Evolutionary conservation across 2,888 invertebrate genomes (phyloP).

Genomic region (Dynastes grantii): DNA sequence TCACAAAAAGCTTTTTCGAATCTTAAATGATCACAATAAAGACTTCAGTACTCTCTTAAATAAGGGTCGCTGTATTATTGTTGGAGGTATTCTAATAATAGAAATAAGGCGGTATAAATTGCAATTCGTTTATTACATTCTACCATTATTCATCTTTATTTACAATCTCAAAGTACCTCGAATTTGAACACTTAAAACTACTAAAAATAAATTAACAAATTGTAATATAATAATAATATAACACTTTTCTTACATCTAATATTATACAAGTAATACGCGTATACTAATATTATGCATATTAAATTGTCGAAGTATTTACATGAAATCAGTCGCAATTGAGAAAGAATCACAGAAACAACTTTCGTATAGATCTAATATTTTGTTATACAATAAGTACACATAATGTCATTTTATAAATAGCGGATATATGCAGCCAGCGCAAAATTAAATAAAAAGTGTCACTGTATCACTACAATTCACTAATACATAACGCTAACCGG

Average conservation of each 20-base stretch:
- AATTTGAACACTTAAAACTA: conserved; percentile 16
- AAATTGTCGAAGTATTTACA: conserved; percentile 51
- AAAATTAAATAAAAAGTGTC: conserved; percentile 39
- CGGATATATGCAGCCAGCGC: conserved; percentile 21
- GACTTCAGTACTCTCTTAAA: conserved; percentile 24
- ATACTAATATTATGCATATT: conserved; percentile 20
- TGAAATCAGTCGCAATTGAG: conserved; percentile 54
- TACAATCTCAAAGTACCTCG: conserved; percentile 21
- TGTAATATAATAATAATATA: conserved; percentile 38
- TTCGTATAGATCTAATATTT: conserved; percentile 33
- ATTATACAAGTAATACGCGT: conserved; percentile 42
- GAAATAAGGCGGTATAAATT: conserved; percentile 1
- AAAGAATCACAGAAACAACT: conserved; percentile 55
- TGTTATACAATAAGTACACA: conserved; percentile 50
- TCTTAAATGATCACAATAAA: conserved; percentile 39
- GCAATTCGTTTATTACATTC: conserved; percentile 32
- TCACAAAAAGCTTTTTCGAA: conserved; percentile 37
- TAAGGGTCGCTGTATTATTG: conserved; percentile 23
- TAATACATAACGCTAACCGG: conserved; percentile 83
- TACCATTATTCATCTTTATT: conserved; percentile 30
- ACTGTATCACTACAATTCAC: conserved; percentile 52
- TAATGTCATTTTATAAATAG: conserved; percentile 17
- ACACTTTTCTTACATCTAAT: conserved; percentile 49
- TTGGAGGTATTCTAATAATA: neutral
- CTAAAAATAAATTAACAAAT: conserved; percentile 55